Evolutionary conservation across 2,113 vertebrate genomes (phyloP).

Genomic region (human (Homo sapiens)): DNA sequence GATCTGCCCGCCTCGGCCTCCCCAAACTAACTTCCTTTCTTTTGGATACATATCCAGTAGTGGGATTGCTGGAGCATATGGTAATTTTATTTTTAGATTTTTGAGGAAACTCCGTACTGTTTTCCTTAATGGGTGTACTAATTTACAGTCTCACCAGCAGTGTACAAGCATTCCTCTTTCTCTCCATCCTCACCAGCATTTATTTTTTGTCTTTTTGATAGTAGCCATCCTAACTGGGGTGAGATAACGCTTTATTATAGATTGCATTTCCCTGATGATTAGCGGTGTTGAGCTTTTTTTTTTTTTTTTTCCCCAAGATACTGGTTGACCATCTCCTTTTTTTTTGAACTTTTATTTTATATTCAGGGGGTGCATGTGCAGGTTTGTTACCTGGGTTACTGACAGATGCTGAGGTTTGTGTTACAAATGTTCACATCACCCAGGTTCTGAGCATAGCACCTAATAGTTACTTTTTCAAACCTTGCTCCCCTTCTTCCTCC

Average conservation of each 20-base stretch:
- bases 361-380: too few species aligned
- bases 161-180: not conserved
- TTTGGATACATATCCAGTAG: not conserved
- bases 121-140: not conserved
- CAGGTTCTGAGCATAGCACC: too few species aligned
- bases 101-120: not conserved
- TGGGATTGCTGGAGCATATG: not conserved
- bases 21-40: not conserved
- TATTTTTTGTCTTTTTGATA: not conserved
- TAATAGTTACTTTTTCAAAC: too few species aligned
- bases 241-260: not conserved
- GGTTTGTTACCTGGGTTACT: too few species aligned
- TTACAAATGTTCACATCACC: too few species aligned
- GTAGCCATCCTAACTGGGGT: not conserved
- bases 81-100: not conserved
- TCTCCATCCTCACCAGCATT: not conserved
- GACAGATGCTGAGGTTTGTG: too few species aligned
- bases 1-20: too few species aligned
- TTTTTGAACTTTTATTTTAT: too few species aligned
- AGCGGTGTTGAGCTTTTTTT: not conserved
- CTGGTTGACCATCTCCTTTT: too few species aligned
- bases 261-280: not conserved
- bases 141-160: not conserved
- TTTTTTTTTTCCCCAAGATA: not conserved
- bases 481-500: too few species aligned